These are phyloP conservation scores for Otolemur garnettii DNA, from an alignment of 2,113 vertebrate genomes.

Conservation along the genomic window DNA sequence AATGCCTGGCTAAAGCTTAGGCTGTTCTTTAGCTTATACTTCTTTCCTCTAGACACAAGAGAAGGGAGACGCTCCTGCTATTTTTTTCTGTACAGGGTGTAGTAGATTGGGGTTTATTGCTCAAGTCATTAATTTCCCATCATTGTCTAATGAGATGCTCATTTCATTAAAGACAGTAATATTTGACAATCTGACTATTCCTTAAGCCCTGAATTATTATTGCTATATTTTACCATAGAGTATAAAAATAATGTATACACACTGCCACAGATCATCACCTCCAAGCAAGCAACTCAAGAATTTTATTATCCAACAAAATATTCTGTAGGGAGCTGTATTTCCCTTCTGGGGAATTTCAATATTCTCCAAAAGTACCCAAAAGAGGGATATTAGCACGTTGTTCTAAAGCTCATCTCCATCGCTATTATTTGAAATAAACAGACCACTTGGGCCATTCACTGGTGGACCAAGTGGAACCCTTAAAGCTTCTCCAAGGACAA, in stretches of 20 bases:
- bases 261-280: slow-evolving; percentile 59
- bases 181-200: slow-evolving; percentile 54
- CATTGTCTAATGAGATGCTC: slow-evolving; percentile 64
- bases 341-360: not conserved
- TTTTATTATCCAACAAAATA: slow-evolving; percentile 66
- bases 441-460: not conserved
- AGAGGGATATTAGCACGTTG: not conserved
- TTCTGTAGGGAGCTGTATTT: not conserved
- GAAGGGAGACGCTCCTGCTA: not conserved
- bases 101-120: slow-evolving; percentile 66
- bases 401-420: slow-evolving; percentile 26
- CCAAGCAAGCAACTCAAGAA: slow-evolving; percentile 65
- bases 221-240: slow-evolving; percentile 5
- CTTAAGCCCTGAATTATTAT: slow-evolving; percentile 36
- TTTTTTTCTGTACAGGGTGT: slow-evolving; percentile 35
- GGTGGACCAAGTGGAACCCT: not conserved
- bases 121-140: slow-evolving; percentile 75
- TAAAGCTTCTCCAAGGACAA: slow-evolving; percentile 21
- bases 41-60: slow-evolving; percentile 22
- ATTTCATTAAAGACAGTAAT: slow-evolving; percentile 72
- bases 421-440: slow-evolving; percentile 42
- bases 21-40: slow-evolving; percentile 16
- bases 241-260: slow-evolving; percentile 59
- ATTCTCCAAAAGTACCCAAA: not conserved
- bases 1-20: not conserved